A percentile compares a stretch with the other conserved stretches of the same genome.
Conservation (phyloP, 2,888 invertebrate species). For the Lumbricus terrestris region DNA sequence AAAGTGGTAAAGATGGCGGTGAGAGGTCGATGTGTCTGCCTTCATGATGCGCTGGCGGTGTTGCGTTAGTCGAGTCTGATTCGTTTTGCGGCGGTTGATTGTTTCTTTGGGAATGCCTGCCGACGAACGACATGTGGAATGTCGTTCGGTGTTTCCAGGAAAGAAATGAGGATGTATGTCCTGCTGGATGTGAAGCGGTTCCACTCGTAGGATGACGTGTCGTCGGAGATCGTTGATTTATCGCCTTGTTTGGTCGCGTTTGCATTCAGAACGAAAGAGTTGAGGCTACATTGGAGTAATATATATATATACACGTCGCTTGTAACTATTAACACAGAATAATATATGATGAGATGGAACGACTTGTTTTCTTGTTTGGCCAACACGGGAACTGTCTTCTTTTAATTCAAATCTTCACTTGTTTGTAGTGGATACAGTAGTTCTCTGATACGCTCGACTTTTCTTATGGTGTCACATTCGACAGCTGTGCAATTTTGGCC, state of each 20-base stretch:
- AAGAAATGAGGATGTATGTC: background rate
- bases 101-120: background rate
- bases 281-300: background rate
- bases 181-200: background rate
- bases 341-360: background rate
- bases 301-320: too few species aligned
- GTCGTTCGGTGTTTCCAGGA: background rate
- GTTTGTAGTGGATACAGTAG: background rate
- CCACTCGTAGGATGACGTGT: too few species aligned
- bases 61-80: background rate
- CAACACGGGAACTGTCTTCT: background rate
- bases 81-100: background rate
- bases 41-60: background rate
- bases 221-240: background rate
- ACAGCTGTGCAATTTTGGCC: background rate
- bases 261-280: background rate
- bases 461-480: background rate
- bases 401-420: background rate
- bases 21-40: background rate
- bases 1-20: background rate
- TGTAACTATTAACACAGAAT: background rate
- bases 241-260: background rate
- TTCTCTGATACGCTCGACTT: background rate
- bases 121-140: background rate
- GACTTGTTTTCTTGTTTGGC: background rate